Evolutionary conservation across 2,888 invertebrate species (phyloP).

Genomic region (Mythimna impura): DNA sequence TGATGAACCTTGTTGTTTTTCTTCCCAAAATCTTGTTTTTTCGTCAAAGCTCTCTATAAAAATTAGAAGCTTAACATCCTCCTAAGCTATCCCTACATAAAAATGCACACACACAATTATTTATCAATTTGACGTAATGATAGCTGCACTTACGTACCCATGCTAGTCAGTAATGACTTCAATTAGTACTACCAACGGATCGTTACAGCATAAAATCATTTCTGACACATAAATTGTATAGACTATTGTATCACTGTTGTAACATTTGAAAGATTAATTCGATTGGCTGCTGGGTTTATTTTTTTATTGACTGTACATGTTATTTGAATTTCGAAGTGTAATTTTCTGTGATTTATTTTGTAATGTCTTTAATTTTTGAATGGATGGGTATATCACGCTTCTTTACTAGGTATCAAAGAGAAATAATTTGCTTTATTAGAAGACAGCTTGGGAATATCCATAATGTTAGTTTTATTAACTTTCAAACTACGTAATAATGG

Average conservation of each 20-base stretch:
- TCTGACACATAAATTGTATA: slow-evolving; percentile 63
- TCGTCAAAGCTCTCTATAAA: neutral
- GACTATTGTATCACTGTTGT: slow-evolving; percentile 40
- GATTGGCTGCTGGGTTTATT: slow-evolving; percentile 50
- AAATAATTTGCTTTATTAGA: neutral
- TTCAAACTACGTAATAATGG: neutral
- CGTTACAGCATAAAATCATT: slow-evolving; percentile 49
- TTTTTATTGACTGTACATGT: slow-evolving; percentile 48
- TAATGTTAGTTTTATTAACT: slow-evolving; percentile 12
- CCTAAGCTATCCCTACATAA: slow-evolving; percentile 50
- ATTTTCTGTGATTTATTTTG: slow-evolving; percentile 52
- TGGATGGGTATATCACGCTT: slow-evolving; percentile 38
- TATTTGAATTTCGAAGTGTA: slow-evolving; percentile 47
- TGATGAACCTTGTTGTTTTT: too few species aligned
- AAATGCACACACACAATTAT: slow-evolving; percentile 81
- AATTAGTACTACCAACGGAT: slow-evolving; percentile 71
- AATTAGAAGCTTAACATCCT: slow-evolving; percentile 5
- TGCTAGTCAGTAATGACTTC: slow-evolving; percentile 74
- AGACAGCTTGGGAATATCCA: neutral
- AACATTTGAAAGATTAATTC: slow-evolving; percentile 60
- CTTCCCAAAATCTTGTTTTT: neutral
- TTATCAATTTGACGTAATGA: slow-evolving; percentile 85
- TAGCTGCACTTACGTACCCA: slow-evolving; percentile 71
- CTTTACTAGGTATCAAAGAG: neutral
- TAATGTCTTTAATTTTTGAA: slow-evolving; percentile 35